Evolutionary conservation across 37 sponge, comb jelly and placozoan genomes (phyloP).

Genomic region (Crambe crambe): DNA sequence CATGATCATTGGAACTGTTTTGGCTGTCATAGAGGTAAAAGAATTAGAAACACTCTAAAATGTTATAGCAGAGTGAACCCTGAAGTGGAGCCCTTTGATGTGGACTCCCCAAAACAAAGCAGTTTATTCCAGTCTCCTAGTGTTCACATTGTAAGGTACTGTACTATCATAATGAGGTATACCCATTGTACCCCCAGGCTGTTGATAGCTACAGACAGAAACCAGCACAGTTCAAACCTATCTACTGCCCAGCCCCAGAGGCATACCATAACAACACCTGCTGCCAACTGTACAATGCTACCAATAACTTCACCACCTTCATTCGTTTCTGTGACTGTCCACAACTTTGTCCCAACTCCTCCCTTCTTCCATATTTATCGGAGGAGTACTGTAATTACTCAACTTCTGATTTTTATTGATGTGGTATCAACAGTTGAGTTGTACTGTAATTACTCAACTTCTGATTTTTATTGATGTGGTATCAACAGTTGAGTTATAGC

Average conservation of each 20-base stretch:
- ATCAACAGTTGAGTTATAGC: too few species aligned
- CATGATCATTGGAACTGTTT: constrained; percentile 62
- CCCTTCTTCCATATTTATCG: not conserved
- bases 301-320: constrained; percentile 16
- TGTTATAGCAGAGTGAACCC: too few species aligned
- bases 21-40: constrained; percentile 39
- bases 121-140: too few species aligned
- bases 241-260: not conserved
- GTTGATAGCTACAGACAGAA: constrained; percentile 28
- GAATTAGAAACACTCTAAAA: too few species aligned
- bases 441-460: not conserved
- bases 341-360: not conserved
- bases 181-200: too few species aligned
- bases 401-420: not conserved
- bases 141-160: too few species aligned
- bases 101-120: too few species aligned
- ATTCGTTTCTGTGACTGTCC: constrained; percentile 38
- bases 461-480: not conserved
- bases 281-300: constrained; percentile 19
- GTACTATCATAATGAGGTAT: too few species aligned
- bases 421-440: too few species aligned
- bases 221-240: not conserved
- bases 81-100: too few species aligned
- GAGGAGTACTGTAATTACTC: not conserved
- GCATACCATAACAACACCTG: not conserved